These are phyloP conservation scores for Dynastes grantii DNA, from an alignment of 2,888 invertebrate genomes.

Conservation along the genomic window DNA sequence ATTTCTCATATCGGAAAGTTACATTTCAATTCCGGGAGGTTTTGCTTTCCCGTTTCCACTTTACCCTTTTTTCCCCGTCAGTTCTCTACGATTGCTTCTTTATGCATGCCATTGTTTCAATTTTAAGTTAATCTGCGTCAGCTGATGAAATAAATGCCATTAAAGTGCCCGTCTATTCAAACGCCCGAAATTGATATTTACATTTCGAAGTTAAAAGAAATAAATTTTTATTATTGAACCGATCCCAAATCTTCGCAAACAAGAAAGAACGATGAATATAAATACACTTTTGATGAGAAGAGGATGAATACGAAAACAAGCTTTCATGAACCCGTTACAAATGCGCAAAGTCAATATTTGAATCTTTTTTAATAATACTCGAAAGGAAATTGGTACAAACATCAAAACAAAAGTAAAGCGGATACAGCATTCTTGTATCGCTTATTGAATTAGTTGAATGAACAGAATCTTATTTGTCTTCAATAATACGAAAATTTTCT, in stretches of 20 bases:
- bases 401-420: not conserved
- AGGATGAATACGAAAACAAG: not conserved
- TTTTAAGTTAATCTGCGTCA: conserved; percentile 38
- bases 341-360: not conserved
- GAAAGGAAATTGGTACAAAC: conserved; percentile 1
- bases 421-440: not conserved
- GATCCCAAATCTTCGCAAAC: conserved; percentile 3
- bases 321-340: not conserved
- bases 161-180: conserved; percentile 18
- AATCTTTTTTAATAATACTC: not conserved
- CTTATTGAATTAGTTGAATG: not conserved
- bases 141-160: conserved; percentile 38
- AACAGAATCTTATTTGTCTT: not conserved
- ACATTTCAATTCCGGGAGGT: conserved; percentile 48
- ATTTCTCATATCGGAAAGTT: conserved; percentile 56
- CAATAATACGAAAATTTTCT: not conserved
- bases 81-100: conserved; percentile 22
- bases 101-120: conserved; percentile 38
- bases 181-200: conserved; percentile 36
- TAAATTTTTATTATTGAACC: conserved; percentile 23
- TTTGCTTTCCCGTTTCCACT: not conserved
- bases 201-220: conserved; percentile 29
- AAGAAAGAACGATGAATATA: not conserved
- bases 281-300: conserved; percentile 3
- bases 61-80: conserved; percentile 9